These are phyloP conservation scores for Falco rusticolus DNA, from an alignment of 2,797 vertebrate species.

Conservation along the genomic window DNA sequence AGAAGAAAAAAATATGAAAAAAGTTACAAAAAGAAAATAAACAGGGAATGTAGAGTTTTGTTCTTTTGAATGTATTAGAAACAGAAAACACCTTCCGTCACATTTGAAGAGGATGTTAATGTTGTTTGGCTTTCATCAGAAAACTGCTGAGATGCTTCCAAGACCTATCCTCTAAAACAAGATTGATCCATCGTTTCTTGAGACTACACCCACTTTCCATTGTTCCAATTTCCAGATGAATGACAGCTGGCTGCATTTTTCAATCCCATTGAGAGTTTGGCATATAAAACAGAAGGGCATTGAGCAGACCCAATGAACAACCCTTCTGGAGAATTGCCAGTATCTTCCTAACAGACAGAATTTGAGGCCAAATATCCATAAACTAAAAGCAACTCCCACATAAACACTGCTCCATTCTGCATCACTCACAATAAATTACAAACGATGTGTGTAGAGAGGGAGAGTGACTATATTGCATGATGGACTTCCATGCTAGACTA, in stretches of 20 bases:
- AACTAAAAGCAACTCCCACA: slow-evolving; percentile 35
- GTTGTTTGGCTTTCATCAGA: not conserved
- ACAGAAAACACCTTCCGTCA: not conserved
- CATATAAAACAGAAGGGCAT: not conserved
- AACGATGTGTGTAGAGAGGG: not conserved
- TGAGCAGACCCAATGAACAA: not conserved
- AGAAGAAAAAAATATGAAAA: not conserved
- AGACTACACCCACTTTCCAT: not conserved
- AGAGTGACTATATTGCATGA: not conserved
- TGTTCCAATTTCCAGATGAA: slow-evolving; percentile 31
- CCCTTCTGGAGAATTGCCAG: not conserved
- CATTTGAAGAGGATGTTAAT: not conserved
- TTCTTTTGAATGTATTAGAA: not conserved
- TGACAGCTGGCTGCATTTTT: not conserved
- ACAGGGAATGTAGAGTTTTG: not conserved
- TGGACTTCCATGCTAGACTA: not conserved
- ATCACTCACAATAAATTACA: not conserved
- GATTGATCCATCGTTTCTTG: not conserved
- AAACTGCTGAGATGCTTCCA: not conserved
- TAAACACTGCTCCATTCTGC: not conserved
- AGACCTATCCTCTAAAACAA: not conserved
- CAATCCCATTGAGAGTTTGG: not conserved
- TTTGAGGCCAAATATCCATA: slow-evolving; percentile 24
- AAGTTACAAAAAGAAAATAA: not conserved
- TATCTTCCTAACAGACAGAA: slow-evolving; percentile 2